phyloP scores from a whole-genome alignment of 1,140 invertebrate genomes.

The Meloidogyne chitwoodi region DNA sequence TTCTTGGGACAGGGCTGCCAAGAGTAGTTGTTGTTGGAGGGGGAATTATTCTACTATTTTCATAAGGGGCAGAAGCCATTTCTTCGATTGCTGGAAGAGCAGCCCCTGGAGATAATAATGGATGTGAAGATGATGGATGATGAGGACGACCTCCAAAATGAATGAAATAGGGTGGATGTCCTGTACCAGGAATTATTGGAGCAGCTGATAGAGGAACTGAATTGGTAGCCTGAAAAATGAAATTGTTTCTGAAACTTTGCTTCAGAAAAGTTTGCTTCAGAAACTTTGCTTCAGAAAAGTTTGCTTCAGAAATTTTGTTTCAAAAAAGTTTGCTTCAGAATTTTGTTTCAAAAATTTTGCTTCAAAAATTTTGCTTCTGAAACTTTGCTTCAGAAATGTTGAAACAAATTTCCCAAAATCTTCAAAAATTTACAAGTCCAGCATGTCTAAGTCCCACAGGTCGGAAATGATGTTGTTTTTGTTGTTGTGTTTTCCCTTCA shows the following conservation, averaged over 20 bases:
- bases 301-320: neutral
- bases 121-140: neutral
- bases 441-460: neutral
- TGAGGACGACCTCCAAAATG: neutral
- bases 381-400: neutral
- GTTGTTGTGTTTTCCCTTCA: neutral
- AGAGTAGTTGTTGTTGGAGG: neutral
- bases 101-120: neutral
- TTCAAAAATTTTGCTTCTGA: neutral
- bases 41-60: conserved; percentile 14
- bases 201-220: conserved; percentile 14
- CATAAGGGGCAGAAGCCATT: neutral
- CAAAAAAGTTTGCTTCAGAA: neutral
- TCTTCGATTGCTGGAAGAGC: neutral
- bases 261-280: neutral
- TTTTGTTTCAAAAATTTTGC: neutral
- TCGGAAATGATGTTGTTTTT: neutral
- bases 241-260: neutral
- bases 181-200: neutral
- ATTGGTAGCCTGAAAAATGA: conserved; percentile 1
- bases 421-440: neutral
- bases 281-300: neutral
- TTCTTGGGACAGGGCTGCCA: conserved; percentile 48
- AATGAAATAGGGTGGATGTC: neutral
- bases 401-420: neutral